Conservation (phyloP, 2,113 vertebrate genomes). For the Danio rerio region GRCz12tu NC_133199.1:34391501-34392000, state of each 20-base stretch:
- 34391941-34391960: no score
- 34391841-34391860: neutral
- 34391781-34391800: neutral
- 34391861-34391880: neutral
- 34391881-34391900: neutral
- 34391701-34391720: neutral
- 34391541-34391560: neutral
- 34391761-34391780: neutral
- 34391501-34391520: neutral
- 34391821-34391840: no score
- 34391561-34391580: slow-evolving; percentile 34
- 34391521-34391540: neutral
- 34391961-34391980: no score
- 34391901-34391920: neutral
- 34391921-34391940: no score
- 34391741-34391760: neutral
- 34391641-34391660: neutral
- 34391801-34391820: neutral
- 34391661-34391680: neutral
- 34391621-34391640: neutral
- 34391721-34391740: neutral
- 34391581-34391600: slow-evolving; percentile 63
- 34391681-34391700: neutral
- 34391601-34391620: neutral
- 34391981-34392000: no score